Conservation (phyloP, 2,797 vertebrate species). For the Macropodus opercularis region DNA sequence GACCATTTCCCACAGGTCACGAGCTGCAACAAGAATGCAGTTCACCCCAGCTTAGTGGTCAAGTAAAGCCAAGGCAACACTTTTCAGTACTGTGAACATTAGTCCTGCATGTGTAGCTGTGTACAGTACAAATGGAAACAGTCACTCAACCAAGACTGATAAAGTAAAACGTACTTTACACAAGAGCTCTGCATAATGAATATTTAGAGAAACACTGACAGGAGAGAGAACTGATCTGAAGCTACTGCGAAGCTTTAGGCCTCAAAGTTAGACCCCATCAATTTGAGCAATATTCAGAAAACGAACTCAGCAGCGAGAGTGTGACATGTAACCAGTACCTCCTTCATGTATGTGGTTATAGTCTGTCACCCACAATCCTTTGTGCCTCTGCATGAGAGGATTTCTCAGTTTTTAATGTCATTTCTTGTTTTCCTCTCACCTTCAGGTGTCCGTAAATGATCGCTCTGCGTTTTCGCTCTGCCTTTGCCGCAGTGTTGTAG, state of each 20-base stretch:
- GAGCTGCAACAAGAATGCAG: too few species aligned
- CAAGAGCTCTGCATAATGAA: not conserved
- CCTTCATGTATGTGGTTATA: conserved; percentile 37
- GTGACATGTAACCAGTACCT: conserved; percentile 15
- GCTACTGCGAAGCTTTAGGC: not conserved
- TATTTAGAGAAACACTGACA: conserved; percentile 1
- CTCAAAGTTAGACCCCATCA: conserved; percentile 8
- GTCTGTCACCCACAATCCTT: conserved; percentile 32
- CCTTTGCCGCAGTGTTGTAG: conserved; percentile 48
- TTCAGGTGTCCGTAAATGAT: conserved; percentile 47
- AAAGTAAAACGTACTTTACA: not conserved
- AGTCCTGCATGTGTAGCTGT: not conserved
- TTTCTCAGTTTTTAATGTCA: conserved; percentile 14
- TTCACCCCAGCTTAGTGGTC: too few species aligned
- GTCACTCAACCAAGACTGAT: not conserved
- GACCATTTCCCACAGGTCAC: conserved; percentile 29
- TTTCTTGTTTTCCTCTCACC: not conserved
- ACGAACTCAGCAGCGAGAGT: conserved; percentile 27
- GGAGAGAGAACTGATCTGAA: conserved; percentile 16
- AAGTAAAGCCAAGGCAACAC: not conserved
- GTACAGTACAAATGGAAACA: not conserved
- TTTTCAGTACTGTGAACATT: too few species aligned
- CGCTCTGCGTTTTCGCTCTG: conserved; percentile 40
- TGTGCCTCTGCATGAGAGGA: conserved; percentile 14
- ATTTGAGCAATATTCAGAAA: conserved; percentile 18